phyloP scores from a whole-genome alignment of 1,140 invertebrate species.

The Scaptomyza graminum region DNA sequence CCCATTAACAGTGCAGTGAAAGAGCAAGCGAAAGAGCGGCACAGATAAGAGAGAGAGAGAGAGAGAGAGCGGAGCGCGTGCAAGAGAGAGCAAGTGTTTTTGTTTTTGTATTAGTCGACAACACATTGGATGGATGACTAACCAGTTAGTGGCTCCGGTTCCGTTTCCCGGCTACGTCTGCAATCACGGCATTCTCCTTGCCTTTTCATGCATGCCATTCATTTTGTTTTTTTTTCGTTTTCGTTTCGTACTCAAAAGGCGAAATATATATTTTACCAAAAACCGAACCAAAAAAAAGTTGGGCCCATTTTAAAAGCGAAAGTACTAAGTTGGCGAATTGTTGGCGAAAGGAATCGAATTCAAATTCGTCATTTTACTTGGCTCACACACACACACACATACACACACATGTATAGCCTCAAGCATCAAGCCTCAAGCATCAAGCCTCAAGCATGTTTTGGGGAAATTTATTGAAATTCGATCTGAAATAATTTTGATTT shows the following conservation, averaged over 20 bases:
- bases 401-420: neutral
- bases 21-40: too few species aligned
- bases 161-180: neutral
- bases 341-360: constrained; percentile 18
- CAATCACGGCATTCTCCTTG: neutral
- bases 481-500: too few species aligned
- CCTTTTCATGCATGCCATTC: neutral
- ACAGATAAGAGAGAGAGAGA: neutral
- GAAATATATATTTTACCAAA: neutral
- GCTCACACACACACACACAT: constrained; percentile 27
- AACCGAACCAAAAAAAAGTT: too few species aligned
- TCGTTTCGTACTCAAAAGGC: neutral
- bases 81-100: too few species aligned
- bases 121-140: neutral
- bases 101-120: too few species aligned
- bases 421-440: too few species aligned
- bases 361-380: too few species aligned
- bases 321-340: neutral
- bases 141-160: neutral
- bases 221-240: too few species aligned
- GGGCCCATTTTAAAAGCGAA: neutral
- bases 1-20: neutral
- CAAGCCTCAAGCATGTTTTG: too few species aligned
- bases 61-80: neutral
- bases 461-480: too few species aligned